Evolutionary conservation across 2,113 vertebrate genomes (phyloP).

Genomic region (Vidua macroura): DNA sequence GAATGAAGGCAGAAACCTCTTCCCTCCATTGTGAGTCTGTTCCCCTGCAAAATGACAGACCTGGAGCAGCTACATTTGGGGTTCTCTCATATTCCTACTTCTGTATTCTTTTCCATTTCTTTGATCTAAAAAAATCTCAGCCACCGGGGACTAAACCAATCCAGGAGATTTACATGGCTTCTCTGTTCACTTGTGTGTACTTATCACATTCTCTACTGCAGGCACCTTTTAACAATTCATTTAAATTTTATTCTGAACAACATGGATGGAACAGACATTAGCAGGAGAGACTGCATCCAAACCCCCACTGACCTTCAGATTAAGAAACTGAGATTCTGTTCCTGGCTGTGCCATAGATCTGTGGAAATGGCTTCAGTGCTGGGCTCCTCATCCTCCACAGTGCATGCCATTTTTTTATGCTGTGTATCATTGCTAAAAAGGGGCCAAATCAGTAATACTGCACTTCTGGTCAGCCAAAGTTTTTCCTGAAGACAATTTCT

Average conservation of each 20-base stretch:
- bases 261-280: neutral
- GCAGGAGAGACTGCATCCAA: neutral
- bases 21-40: slow-evolving; percentile 16
- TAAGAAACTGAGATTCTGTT: neutral
- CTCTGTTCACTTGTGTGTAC: neutral
- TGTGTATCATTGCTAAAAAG: neutral
- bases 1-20: neutral
- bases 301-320: accelerated
- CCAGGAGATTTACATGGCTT: slow-evolving; percentile 7
- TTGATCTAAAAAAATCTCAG: slow-evolving; percentile 13
- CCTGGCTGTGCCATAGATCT: neutral
- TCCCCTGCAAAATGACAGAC: neutral
- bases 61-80: neutral
- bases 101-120: neutral
- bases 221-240: neutral
- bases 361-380: neutral
- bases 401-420: neutral
- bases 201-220: neutral
- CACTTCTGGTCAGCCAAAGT: neutral
- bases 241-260: neutral
- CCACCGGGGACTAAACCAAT: neutral
- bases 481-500: neutral
- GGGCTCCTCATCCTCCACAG: neutral
- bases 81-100: neutral
- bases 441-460: neutral